Conservation (phyloP, 2,888 invertebrate species). For the Drosophila mettleri region DNA sequence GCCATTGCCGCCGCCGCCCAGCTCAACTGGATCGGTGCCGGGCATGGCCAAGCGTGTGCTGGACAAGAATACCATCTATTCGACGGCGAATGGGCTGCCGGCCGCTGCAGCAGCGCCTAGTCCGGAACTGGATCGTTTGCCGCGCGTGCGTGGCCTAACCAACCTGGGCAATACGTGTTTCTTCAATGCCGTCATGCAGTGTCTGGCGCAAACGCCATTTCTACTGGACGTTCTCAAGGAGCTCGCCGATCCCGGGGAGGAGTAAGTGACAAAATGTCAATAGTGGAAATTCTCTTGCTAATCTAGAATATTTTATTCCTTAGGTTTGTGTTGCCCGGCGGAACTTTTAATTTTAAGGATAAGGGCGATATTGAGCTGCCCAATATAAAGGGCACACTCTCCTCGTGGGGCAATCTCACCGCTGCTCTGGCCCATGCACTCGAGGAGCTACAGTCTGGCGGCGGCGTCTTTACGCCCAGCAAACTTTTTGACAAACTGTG, state of each 20-base stretch:
- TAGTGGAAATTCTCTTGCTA: neutral
- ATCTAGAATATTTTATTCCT: neutral
- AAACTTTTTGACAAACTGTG: constrained; percentile 88
- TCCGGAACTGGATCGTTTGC: constrained; percentile 78
- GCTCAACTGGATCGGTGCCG: constrained; percentile 61
- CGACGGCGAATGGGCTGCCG: neutral
- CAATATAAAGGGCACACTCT: constrained; percentile 88
- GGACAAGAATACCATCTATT: constrained; percentile 26
- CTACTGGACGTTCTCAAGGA: constrained; percentile 90
- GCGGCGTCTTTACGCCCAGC: constrained; percentile 88
- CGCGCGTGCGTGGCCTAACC: constrained; percentile 91
- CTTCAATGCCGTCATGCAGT: constrained; percentile 98
- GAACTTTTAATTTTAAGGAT: constrained; percentile 87
- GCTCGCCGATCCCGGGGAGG: constrained; percentile 89
- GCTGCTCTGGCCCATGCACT: constrained; percentile 89
- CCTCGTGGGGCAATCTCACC: constrained; percentile 89
- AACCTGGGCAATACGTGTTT: constrained; percentile 99
- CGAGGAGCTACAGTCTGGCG: constrained; percentile 88
- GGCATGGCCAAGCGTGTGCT: constrained; percentile 82
- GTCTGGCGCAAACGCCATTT: constrained; percentile 94
- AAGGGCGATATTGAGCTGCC: constrained; percentile 87
- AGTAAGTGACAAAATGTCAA: constrained; percentile 75
- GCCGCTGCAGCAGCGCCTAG: neutral
- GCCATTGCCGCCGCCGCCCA: constrained; percentile 32
- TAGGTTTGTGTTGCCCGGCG: constrained; percentile 90